A percentile compares a stretch with the other conserved stretches of the same genome.
phyloP scores from a whole-genome alignment of 1,140 invertebrate species.

The Drosophila saltans region DNA sequence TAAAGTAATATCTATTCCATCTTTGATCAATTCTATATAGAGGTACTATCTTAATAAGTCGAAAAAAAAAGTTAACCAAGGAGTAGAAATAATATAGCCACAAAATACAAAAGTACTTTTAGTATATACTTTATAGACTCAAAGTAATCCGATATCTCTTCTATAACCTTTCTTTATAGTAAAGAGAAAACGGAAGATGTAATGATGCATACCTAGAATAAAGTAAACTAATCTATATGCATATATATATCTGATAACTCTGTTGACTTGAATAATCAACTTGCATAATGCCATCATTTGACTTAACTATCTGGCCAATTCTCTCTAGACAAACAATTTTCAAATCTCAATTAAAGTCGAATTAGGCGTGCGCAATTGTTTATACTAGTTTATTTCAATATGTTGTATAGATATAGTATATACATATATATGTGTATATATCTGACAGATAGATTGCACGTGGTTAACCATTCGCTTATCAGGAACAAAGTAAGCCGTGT shows the following conservation, averaged over 20 bases:
- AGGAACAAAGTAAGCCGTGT: background rate
- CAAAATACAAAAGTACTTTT: no score
- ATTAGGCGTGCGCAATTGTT: slow-evolving; percentile 1
- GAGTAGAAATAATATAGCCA: no score
- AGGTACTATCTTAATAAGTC: no score
- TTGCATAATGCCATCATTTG: background rate
- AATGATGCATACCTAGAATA: background rate
- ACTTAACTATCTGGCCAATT: background rate
- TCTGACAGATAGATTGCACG: slow-evolving; percentile 32
- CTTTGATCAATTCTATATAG: no score
- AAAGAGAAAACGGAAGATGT: no score
- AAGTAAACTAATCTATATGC: background rate
- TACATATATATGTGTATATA: slow-evolving; percentile 23
- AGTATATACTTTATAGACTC: no score
- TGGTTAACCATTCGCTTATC: slow-evolving; percentile 38
- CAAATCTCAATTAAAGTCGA: background rate
- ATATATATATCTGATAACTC: no score
- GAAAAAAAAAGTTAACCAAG: no score
- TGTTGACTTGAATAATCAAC: background rate
- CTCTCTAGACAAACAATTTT: slow-evolving; percentile 8
- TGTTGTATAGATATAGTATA: background rate
- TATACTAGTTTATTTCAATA: background rate
- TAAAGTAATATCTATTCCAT: no score
- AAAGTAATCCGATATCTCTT: no score
- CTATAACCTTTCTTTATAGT: no score